Evolutionary conservation across 2,797 vertebrate species (phyloP), one percentile per base, ranked within the genome.

Genomic region (Xenops minutus): DNA sequence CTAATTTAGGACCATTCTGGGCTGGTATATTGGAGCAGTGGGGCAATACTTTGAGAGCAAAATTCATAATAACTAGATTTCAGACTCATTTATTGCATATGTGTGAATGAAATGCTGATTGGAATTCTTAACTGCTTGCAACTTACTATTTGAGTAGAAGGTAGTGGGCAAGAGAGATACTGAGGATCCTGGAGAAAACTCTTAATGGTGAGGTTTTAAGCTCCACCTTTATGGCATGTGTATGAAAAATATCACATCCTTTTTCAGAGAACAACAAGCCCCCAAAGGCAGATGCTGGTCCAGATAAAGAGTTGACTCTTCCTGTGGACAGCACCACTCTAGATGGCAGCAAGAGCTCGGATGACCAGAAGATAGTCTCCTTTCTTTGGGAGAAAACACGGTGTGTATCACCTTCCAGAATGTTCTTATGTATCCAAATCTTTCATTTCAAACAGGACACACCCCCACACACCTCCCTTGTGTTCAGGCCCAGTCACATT

Each of bases 251-350:
- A 58, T 16, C 46, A 15, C 22, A 52, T 95, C 75, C 63, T 95
- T 80, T 97, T 94, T 92, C 96, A 99, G 99, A 99, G 97, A 99
- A 99, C 97, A 99, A 99, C 93, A 99, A 99, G 80, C 98, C 99
- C 6, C 99, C 99, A 10, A 97, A 98, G 79, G 99, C 99, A 13
- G 98, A 99, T 66, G 99, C 99, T 37, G 99, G 99, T 64, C 99
- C 99, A 36, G 99, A 99, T 97, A 99, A 99, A 91, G 99, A 99
- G 95, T 97, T 99, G 95, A 99, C 98, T 20, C 98, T 99, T 82
- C 99, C 99, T 0, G 98, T 99, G 27, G 99, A 99, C 92, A 98
- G 98, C 86, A 99, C 99, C 81, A 99, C 98, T 24, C 97, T 99
- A 95, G 99, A 99, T 63, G 99, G 99, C 96, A 99, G 98, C 95